phyloP scores from a whole-genome alignment of 2,797 vertebrate species.

The Mycteria americana region DNA sequence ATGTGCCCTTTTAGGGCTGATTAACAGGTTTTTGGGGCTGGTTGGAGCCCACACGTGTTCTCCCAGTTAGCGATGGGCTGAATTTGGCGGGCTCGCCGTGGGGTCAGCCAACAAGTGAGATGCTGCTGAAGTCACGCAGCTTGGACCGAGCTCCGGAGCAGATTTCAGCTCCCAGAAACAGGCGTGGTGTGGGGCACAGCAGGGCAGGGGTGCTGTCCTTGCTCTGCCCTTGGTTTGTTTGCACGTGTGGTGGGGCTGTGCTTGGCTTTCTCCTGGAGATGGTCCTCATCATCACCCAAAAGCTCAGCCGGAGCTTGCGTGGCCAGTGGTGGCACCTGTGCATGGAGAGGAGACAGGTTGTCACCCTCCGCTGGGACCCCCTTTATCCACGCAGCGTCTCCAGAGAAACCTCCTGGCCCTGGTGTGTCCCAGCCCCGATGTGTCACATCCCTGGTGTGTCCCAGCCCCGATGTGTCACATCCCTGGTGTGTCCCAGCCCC shows the following conservation, averaged over 20 bases:
- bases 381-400: accelerated
- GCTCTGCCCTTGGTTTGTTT: neutral
- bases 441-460: neutral
- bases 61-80: neutral
- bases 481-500: no score
- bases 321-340: neutral
- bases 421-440: neutral
- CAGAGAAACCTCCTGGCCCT: neutral
- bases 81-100: neutral
- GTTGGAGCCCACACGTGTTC: neutral
- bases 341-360: neutral
- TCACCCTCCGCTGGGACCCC: neutral
- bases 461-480: accelerated
- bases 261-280: neutral
- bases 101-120: no score
- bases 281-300: neutral
- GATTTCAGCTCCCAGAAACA: neutral
- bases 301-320: neutral
- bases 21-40: neutral
- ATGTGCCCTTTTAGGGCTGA: neutral
- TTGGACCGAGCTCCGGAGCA: accelerated
- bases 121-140: neutral
- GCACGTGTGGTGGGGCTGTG: accelerated
- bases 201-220: neutral
- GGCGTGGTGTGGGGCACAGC: neutral